Conservation (phyloP, 2,113 vertebrate species). For the Hemibagrus wyckioides region DNA sequence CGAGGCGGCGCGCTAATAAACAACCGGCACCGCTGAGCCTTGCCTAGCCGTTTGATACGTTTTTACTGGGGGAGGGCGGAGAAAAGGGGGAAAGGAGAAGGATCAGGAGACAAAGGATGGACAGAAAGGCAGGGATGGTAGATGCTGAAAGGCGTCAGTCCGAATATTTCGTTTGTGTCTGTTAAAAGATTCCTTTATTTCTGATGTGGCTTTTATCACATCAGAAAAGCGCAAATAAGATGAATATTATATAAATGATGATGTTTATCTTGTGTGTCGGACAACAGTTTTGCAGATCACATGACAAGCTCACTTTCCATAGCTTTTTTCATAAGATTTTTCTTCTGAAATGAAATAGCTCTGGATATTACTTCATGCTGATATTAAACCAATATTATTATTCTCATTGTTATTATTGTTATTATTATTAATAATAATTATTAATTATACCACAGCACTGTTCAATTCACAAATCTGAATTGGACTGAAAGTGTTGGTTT, state of each 20-base stretch:
- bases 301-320: neutral
- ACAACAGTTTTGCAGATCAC: neutral
- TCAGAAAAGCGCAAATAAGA: neutral
- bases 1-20: conserved; percentile 75
- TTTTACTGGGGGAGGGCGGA: conserved; percentile 63
- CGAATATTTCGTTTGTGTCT: conserved; percentile 46
- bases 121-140: conserved; percentile 63
- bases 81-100: conserved; percentile 54
- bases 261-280: neutral
- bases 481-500: neutral
- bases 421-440: neutral
- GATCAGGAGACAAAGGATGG: conserved; percentile 56
- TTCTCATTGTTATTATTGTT: neutral
- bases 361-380: neutral
- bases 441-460: neutral
- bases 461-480: neutral
- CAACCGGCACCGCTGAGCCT: conserved; percentile 67
- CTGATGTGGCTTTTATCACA: neutral
- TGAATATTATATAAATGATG: no score
- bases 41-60: conserved; percentile 73
- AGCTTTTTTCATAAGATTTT: no score
- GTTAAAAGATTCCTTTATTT: conserved; percentile 33
- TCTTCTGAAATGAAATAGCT: neutral
- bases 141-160: conserved; percentile 38
- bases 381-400: neutral